Evolutionary conservation across 1,140 invertebrate genomes (phyloP), one percentile per base, ranked within the genome.

Genomic region (Littorina saxatilis): DNA sequence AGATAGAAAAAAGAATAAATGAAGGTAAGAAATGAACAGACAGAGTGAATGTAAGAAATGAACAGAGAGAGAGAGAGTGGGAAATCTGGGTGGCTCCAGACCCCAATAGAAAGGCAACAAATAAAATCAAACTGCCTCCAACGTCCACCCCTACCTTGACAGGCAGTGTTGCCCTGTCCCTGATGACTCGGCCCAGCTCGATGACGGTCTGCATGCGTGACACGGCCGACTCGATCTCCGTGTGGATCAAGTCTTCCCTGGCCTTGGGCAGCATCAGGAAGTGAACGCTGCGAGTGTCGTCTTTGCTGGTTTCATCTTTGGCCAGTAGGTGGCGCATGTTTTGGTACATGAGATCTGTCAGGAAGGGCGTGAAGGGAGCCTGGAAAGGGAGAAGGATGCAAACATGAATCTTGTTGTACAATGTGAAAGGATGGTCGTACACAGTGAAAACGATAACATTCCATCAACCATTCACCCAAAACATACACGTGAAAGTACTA

Each of bases 291-390:
- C 86, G 80, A 1, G 82, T 85, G 55, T 92, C 89, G 50, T 84
- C 80, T 9, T 88, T 88, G n/a, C 80, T 35, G 2, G 80, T 79
- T 2, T 80, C 81, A 17, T 85, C 83, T 15, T 74, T 70, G 39
- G 86, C 86, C 27, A 93, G 76, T 37, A 93, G 68, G 40, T 93
- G 89, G 52, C 94, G 94, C 80, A 99, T 91, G 75, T 96, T 96
- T 91, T 98, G 97, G 92, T 97, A 99, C 95, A 99, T 98, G 39
- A 96, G 95, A 92, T 99, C 99, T 27, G 98, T 96, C 27, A 99
- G 93, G 92, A 99, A 99, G 1, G 99, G 99, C 5, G 98, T 99
- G 92, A 99, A 99, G 0, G 99, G 98, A 9, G 99, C 96, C 93
- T 93, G 83, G 11, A 90, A 84, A 76, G 13, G 80, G 76, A 79